These are phyloP conservation scores for Watsonalla cultraria DNA, from an alignment of 2,888 invertebrate genomes.

Conservation along the genomic window DNA sequence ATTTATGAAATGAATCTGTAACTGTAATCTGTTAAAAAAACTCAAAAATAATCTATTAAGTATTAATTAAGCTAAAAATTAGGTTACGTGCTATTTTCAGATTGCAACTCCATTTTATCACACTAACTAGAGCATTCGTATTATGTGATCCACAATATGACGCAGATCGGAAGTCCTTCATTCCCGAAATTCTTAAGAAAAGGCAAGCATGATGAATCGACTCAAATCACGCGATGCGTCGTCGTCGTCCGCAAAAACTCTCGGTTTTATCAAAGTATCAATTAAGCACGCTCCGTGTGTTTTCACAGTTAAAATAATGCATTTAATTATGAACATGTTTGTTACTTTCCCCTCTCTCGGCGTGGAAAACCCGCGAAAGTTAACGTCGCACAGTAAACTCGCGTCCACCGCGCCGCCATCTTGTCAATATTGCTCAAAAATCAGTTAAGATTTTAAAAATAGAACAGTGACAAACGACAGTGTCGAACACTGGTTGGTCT, in stretches of 20 bases:
- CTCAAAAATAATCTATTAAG: too few species aligned
- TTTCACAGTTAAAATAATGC: slow-evolving; percentile 53
- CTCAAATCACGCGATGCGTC: neutral
- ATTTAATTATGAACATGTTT: slow-evolving; percentile 59
- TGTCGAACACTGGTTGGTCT: slow-evolving; percentile 71
- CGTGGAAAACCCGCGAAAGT: slow-evolving; percentile 67
- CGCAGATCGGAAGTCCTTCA: neutral
- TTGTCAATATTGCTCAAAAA: slow-evolving; percentile 28
- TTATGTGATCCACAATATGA: neutral
- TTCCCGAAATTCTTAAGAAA: neutral
- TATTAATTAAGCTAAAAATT: too few species aligned
- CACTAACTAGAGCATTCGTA: too few species aligned
- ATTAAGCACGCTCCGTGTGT: slow-evolving; percentile 44
- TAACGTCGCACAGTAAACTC: slow-evolving; percentile 44
- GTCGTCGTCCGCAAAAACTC: neutral
- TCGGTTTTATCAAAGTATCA: slow-evolving; percentile 34
- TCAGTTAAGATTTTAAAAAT: slow-evolving; percentile 44
- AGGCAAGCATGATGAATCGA: neutral
- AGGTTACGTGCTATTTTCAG: too few species aligned
- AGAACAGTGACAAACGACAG: slow-evolving; percentile 68
- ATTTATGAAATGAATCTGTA: too few species aligned
- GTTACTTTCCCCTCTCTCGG: slow-evolving; percentile 68
- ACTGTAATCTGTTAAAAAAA: too few species aligned
- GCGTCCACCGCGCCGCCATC: slow-evolving; percentile 35
- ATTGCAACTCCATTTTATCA: too few species aligned